These are phyloP conservation scores for Megaptera novaeangliae DNA, from an alignment of 2,113 vertebrate species.

Conservation along the genomic window DNA sequence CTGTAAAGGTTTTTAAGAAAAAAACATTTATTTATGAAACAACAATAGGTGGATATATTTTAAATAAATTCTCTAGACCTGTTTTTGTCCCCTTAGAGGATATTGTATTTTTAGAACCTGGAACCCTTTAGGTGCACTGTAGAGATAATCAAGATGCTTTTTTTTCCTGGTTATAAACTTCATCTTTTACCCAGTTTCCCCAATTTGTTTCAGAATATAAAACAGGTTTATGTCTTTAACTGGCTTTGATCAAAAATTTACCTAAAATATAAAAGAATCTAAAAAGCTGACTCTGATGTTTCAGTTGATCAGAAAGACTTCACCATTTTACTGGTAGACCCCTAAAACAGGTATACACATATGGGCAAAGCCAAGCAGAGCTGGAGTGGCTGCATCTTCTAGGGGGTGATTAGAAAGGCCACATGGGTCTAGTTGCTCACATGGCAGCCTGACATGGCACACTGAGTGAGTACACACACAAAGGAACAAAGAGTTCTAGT, in stretches of 20 bases:
- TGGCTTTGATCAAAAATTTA: conserved; percentile 24
- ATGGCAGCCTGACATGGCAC: conserved; percentile 41
- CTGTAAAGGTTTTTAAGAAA: not conserved
- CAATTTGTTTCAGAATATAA: not conserved
- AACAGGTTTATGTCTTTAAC: not conserved
- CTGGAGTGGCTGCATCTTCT: conserved; percentile 23
- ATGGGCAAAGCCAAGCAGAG: conserved; percentile 47
- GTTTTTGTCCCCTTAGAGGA: not conserved
- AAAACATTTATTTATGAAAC: not conserved
- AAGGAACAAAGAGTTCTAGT: not conserved
- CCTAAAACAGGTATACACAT: not conserved
- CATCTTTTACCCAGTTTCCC: not conserved
- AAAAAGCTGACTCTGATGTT: conserved; percentile 28
- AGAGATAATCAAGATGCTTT: not conserved
- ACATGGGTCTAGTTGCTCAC: conserved; percentile 33
- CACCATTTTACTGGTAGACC: conserved; percentile 28
- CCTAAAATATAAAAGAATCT: conserved; percentile 42
- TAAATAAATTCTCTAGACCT: not conserved
- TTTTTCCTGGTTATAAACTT: not conserved
- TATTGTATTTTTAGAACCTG: not conserved
- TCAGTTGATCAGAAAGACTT: conserved; percentile 20
- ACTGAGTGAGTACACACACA: not conserved
- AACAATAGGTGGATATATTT: not conserved
- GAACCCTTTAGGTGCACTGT: not conserved
- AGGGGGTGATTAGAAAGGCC: conserved; percentile 63